Base-by-base conservation (phyloP, 2,797 vertebrate species). In the Acipenser ruthenus region DNA sequence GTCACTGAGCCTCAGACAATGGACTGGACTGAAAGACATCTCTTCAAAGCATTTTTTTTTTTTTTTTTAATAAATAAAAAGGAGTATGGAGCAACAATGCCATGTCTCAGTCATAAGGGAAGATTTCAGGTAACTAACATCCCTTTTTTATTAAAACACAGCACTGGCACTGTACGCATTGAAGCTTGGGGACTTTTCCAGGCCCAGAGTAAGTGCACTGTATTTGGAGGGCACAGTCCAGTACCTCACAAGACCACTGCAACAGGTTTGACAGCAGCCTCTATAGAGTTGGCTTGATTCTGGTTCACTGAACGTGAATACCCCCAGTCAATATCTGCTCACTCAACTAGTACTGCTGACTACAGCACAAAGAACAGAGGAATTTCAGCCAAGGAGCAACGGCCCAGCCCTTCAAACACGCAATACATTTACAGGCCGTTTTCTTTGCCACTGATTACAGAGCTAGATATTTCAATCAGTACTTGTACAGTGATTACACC, bases 261-360 rank as follows among this genome's bases (percentile, higher is more conserved):
- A 88, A 87, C 87, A 88, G 87, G 85, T 87, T 79, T 88, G 83
- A 85, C 84, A 77, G 82, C 77, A 75, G 79, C 78, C 79, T 82
- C 80, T 85, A 81, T 78, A 84, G 80, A 86, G 81, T 72, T 69
- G 65, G 78, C 70, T 70, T 78, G 79, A 82, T 87, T 90, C 85
- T 71, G 76, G 83, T 87, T 89, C 85, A 86, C 76, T 84, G 86
- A 73, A 78, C 71, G 71, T 84, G 84, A 89, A 89, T 88, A 78
- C 75, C 73, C 72, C 80, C 80, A 82, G 82, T 87, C 83, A 85
- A 78, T 83, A 86, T 86, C 82, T 82, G 78, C 80, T 84, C 82
- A 72, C 77, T 68, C 48, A 6, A 77, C 73, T 74, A 85, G 77
- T 80, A 85, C 81, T 85, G 85, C 81, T 86, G 85, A 89, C 78